phyloP scores from a whole-genome alignment of 1,140 invertebrate genomes.

The Tetramorium parvispinum region DNA sequence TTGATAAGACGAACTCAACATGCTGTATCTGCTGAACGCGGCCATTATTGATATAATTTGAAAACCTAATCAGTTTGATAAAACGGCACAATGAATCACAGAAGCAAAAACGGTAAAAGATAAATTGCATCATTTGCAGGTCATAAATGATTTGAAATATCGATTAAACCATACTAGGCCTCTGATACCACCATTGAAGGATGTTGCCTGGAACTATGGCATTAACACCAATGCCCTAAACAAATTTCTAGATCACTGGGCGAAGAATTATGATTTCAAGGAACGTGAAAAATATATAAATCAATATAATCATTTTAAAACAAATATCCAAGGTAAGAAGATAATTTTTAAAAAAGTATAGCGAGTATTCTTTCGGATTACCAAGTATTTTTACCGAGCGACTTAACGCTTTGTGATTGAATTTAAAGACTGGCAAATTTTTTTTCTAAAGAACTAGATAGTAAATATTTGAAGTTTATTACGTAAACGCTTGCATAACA shows the following conservation, averaged over 20 bases:
- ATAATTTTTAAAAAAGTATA: background rate
- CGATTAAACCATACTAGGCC: constrained; percentile 19
- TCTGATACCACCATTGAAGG: constrained; percentile 12
- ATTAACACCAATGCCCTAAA: background rate
- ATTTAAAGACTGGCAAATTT: too few relatives aligned
- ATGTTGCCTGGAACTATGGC: constrained; percentile 21
- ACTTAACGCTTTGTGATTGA: too few relatives aligned
- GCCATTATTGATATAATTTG: too few relatives aligned
- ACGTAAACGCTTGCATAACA: too few relatives aligned
- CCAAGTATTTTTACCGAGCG: too few relatives aligned
- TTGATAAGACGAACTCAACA: too few relatives aligned
- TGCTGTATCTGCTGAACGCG: too few relatives aligned
- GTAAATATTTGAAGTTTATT: too few relatives aligned
- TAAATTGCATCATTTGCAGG: background rate
- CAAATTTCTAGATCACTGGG: constrained; percentile 23
- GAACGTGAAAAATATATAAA: constrained; percentile 23
- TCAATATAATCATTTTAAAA: constrained; percentile 37
- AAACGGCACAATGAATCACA: background rate
- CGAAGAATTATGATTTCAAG: background rate
- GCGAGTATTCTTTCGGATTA: too few relatives aligned
- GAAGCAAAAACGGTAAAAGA: background rate
- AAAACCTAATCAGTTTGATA: background rate
- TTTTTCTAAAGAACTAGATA: too few relatives aligned
- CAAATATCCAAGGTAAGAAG: constrained; percentile 30
- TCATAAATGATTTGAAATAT: constrained; percentile 30